Conservation (phyloP, 2,888 invertebrate genomes). For the Chironomus riparius region DNA sequence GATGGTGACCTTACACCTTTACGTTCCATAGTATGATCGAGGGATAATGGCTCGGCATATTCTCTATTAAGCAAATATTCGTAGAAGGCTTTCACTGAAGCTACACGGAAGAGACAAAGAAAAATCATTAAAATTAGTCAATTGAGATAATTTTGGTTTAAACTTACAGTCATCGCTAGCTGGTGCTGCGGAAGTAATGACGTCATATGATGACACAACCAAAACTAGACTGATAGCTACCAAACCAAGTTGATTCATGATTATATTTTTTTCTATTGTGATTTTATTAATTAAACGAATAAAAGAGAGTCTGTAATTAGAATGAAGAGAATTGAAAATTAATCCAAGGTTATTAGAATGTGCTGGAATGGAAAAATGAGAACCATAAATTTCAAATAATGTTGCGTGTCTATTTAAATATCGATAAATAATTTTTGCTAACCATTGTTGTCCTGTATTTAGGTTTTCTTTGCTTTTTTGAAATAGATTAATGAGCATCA, state of each 20-base stretch:
- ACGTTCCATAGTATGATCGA: conserved; percentile 57
- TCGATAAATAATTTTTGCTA: too few species aligned
- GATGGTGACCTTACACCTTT: conserved; percentile 71
- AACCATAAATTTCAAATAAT: too few species aligned
- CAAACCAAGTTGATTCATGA: conserved; percentile 10
- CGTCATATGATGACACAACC: neutral
- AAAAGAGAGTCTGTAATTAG: neutral
- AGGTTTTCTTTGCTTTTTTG: too few species aligned
- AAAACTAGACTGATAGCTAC: conserved; percentile 12
- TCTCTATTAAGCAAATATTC: conserved; percentile 41
- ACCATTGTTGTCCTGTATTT: too few species aligned
- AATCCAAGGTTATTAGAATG: too few species aligned
- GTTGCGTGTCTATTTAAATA: too few species aligned
- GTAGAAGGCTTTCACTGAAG: conserved; percentile 36
- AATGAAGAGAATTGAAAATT: too few species aligned
- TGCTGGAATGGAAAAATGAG: too few species aligned
- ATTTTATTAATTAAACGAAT: neutral
- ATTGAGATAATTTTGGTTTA: too few species aligned
- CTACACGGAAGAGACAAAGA: neutral
- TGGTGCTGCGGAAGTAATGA: neutral
- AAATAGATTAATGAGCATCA: too few species aligned
- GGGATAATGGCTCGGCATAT: conserved; percentile 40
- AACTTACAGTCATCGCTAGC: conserved; percentile 9
- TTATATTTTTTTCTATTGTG: neutral
- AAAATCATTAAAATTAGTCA: neutral